Conservation (phyloP, 1,140 invertebrate genomes). For the Oryctes rhinoceros region DNA sequence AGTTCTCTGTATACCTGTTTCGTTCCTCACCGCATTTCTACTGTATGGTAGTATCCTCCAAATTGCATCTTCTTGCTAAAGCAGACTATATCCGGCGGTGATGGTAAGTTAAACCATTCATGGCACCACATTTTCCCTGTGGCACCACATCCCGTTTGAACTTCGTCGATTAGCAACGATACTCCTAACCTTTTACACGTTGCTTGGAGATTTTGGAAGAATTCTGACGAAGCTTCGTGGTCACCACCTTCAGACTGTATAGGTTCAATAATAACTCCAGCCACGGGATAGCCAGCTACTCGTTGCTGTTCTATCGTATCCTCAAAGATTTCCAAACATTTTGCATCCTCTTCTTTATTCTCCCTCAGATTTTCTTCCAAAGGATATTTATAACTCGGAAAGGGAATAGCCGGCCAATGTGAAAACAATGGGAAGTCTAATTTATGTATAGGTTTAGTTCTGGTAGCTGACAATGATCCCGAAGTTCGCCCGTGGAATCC, state of each 20-base stretch:
- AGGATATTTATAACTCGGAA: slow-evolving; percentile 93
- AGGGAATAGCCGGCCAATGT: slow-evolving; percentile 73
- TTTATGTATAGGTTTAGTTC: slow-evolving; percentile 96
- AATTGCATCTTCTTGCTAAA: slow-evolving; percentile 99
- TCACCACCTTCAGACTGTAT: slow-evolving; percentile 99
- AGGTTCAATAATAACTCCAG: slow-evolving; percentile 95
- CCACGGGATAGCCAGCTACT: slow-evolving; percentile 82
- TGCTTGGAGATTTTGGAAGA: slow-evolving; percentile 85
- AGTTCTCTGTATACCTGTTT: slow-evolving; percentile 53
- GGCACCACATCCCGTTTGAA: slow-evolving; percentile 96
- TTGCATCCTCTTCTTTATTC: slow-evolving; percentile 83
- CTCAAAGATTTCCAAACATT: slow-evolving; percentile 73
- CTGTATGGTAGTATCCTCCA: slow-evolving; percentile 91
- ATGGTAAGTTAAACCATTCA: slow-evolving; percentile 88
- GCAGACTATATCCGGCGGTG: slow-evolving; percentile 92
- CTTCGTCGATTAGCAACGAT: slow-evolving; percentile 79
- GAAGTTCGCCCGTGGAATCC: slow-evolving; percentile 88
- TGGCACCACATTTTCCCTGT: slow-evolving; percentile 99
- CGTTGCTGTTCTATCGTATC: slow-evolving; percentile 81
- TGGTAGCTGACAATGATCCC: slow-evolving; percentile 87
- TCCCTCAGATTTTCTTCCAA: slow-evolving; percentile 81
- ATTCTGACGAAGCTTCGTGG: slow-evolving; percentile 90
- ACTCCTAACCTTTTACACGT: slow-evolving; percentile 73
- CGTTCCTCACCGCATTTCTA: slow-evolving; percentile 72
- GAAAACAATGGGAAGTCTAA: slow-evolving; percentile 93